Base-by-base conservation (phyloP, 2,113 vertebrate species). In the Mustela lutreola region DNA sequence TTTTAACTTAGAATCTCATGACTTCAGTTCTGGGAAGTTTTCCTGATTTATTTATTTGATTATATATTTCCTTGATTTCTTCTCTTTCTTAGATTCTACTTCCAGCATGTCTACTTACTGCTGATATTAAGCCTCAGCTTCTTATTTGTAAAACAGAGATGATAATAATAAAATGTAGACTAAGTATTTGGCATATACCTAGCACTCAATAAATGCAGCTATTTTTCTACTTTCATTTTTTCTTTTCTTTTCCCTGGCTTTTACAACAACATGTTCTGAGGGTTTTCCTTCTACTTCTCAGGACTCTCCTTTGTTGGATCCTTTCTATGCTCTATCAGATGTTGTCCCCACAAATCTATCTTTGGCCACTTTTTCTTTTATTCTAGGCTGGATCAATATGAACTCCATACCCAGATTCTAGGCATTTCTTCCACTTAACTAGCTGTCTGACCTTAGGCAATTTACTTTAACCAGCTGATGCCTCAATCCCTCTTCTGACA, bases 41-140 rank as follows among this genome's bases (percentile, higher is more conserved):
- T 81, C 56, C 39, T 93, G 14, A 67, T 96, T 83, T 89, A 42
- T 58, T 75, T 93, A 45, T 83, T 67, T 89, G 22, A 92, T 18
- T 4, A 67, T 56, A 48, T 60, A 50, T 45, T 84, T 42, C 56
- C 42, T 50, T 16, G 15, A 84, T 63, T 62, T 76, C 60, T 12
- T 63, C 60, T 65, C 28, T 87, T 62, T 81, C 45, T 75, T 33
- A 81, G 82, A 82, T 14, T 53, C 42, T 33, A 58, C 58, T 58
- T 2, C 80, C 45, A 84, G n/a, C 6, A 71, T 63, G 22, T 89
- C 39, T 50, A 28, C 18, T 73, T 73, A 50, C 33, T 73, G 22
- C 24, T 62, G 39, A 62, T 10, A 33, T 39, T 31, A 58, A 89
- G 53, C 2, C 45, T 81, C 48, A 91, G 94, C 16, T 95, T 79